A percentile compares a stretch with the other conserved stretches of the same genome.
Conservation (phyloP, 1,140 invertebrate species). For the Cherax quadricarinatus region DNA sequence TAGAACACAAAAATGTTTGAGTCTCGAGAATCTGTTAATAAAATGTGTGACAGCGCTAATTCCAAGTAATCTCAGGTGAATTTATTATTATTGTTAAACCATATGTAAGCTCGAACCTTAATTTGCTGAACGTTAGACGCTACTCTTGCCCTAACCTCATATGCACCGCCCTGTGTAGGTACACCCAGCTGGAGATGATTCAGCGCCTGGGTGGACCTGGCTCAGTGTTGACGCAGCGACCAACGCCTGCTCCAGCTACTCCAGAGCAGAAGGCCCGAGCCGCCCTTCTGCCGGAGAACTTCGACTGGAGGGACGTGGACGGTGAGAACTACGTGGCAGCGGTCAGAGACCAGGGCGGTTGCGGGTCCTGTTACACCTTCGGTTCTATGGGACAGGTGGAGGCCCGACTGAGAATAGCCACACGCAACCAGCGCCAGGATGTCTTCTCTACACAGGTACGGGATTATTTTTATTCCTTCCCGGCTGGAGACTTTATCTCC, state of each 20-base stretch:
- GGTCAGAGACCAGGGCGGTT: constrained; percentile 76
- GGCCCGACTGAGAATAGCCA: constrained; percentile 77
- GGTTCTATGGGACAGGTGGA: constrained; percentile 79
- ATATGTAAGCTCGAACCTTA: no score
- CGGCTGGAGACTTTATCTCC: no score
- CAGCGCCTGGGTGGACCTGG: constrained; percentile 76
- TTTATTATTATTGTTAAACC: no score
- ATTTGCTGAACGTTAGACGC: no score
- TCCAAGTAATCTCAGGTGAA: no score
- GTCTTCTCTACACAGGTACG: constrained; percentile 77
- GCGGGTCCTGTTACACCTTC: constrained; percentile 81
- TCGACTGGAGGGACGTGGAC: constrained; percentile 80
- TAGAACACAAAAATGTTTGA: neutral
- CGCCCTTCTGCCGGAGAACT: constrained; percentile 76
- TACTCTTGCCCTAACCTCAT: no score
- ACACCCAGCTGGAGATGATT: constrained; percentile 76
- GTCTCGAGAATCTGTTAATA: no score
- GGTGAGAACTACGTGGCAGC: constrained; percentile 80
- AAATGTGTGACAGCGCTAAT: no score
- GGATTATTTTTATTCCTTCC: no score
- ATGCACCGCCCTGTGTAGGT: constrained; percentile 39
- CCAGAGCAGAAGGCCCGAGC: constrained; percentile 39
- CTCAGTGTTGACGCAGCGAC: neutral
- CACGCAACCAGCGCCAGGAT: constrained; percentile 77
- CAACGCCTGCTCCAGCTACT: constrained; percentile 36